Evolutionary conservation across 2,888 invertebrate genomes (phyloP), one percentile per base, ranked within the genome.

Genomic region (Latheticus oryzae): DNA sequence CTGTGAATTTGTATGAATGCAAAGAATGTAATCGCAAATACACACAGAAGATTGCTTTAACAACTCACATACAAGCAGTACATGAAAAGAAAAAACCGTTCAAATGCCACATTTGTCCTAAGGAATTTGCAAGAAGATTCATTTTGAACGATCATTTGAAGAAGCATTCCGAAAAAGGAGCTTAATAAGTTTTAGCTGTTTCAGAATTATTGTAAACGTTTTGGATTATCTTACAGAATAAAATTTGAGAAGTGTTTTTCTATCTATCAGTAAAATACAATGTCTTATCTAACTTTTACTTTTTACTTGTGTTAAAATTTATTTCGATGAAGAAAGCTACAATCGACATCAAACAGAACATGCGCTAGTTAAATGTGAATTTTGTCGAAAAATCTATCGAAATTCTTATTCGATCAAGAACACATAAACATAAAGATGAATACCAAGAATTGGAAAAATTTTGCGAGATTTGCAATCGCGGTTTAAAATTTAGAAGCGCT

Each of bases 1-100:
- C 78, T 0, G 80, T 79, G 24, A 79, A 74, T 43, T 74, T 81
- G 2, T 82, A 75, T 28, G 68, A 75, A 0, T 84, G 83, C 61
- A 72, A 73, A 7, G 72, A 78, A 0, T 83, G 83, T 47, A 79
- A 80, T 0, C 76, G 78, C 2, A 71, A 78, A 11, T 48, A 32
- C 12, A 23, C 35, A 2, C 33, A 21, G 23, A 13, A 8, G 7
- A 33, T 21, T 8, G 23, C 35, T 11, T 48, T 15, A 9, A 12
- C 33, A 15, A 3, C 9, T 7, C 43, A 43, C 17, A 12, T 28
- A n/a, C 28, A 19, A 8, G 19, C 11, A 13, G 30, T 30, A 9
- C 43, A 43, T 28, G 23, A 40, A 12, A 43, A 43, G 15, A 15
- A 28, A 7, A 43, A 16, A 30, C 43, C 42, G 24, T 42, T 26